Evolutionary conservation across 1,140 invertebrate genomes (phyloP).

Genomic region (Laupala kohalensis): DNA sequence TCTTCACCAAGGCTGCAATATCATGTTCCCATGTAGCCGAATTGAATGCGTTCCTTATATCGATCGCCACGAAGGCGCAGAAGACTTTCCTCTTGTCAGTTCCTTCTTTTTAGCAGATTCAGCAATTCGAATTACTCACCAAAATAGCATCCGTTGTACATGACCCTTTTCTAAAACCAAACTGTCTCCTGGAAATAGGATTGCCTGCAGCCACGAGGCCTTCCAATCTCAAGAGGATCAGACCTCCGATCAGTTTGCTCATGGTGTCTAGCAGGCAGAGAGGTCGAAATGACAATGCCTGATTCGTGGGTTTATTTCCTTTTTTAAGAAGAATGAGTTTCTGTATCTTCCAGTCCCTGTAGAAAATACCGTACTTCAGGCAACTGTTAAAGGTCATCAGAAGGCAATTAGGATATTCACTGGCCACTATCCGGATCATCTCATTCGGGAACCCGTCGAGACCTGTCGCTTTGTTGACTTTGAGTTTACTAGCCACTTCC

Average conservation of each 20-base stretch:
- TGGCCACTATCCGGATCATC: no score
- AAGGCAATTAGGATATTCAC: no score
- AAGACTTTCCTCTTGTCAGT: not conserved
- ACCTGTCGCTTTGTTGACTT: no score
- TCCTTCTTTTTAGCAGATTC: conserved; percentile 1
- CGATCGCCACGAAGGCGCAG: conserved; percentile 16
- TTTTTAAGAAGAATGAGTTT: conserved; percentile 14
- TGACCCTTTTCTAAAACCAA: conserved; percentile 18
- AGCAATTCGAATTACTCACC: conserved; percentile 4
- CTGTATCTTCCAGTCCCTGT: conserved; percentile 4
- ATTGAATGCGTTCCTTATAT: conserved; percentile 22
- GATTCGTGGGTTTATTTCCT: conserved; percentile 2
- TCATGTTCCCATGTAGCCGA: conserved; percentile 16
- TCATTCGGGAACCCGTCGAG: no score
- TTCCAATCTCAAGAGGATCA: conserved; percentile 14
- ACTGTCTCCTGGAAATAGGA: conserved; percentile 12
- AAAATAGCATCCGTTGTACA: conserved; percentile 16
- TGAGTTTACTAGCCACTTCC: no score
- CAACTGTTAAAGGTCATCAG: no score
- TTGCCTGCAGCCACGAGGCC: conserved; percentile 7
- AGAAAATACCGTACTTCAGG: no score
- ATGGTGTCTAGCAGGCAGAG: conserved; percentile 20
- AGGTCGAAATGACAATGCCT: conserved; percentile 16
- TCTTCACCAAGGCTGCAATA: conserved; percentile 10
- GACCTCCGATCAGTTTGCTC: conserved; percentile 19